Evolutionary conservation across 2,888 invertebrate species (phyloP).

Genomic region (Leptopterna dolabrata): DNA sequence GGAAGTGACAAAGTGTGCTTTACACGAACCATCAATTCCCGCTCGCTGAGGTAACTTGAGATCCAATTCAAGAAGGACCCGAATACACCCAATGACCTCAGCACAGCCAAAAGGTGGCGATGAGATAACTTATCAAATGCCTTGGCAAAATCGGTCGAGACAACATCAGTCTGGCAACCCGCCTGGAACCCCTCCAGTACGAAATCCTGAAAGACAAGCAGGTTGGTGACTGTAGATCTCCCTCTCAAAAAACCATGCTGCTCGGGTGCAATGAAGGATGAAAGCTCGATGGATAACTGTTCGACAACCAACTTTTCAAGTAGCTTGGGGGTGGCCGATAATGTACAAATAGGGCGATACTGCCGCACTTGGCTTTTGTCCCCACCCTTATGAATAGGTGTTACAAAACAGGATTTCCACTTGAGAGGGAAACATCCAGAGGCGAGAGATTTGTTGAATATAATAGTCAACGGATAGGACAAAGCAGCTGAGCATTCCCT

Average conservation of each 20-base stretch:
- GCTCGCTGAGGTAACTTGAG: not conserved
- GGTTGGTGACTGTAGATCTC: not conserved
- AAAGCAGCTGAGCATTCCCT: slow-evolving; percentile 38
- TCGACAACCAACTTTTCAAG: not conserved
- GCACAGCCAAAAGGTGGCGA: not conserved
- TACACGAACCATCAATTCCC: not conserved
- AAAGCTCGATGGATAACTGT: not conserved
- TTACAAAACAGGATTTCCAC: slow-evolving; percentile 24
- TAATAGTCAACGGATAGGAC: not conserved
- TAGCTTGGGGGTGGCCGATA: not conserved
- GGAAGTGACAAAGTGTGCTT: not conserved
- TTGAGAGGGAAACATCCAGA: not conserved
- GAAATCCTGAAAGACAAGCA: not conserved
- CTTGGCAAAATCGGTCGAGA: not conserved
- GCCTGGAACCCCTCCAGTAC: not conserved
- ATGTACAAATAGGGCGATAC: not conserved
- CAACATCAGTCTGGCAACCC: not conserved
- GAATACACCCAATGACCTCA: not conserved
- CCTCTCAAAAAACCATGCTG: slow-evolving; percentile 8
- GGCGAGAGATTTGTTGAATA: slow-evolving; percentile 15
- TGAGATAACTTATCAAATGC: slow-evolving; percentile 16
- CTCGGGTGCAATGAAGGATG: not conserved
- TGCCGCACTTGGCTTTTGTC: not conserved
- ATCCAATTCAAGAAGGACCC: slow-evolving; percentile 4
- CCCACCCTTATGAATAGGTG: not conserved